Evolutionary conservation across 2,797 vertebrate genomes (phyloP).

Genomic region (Premnoplex brunnescens): DNA sequence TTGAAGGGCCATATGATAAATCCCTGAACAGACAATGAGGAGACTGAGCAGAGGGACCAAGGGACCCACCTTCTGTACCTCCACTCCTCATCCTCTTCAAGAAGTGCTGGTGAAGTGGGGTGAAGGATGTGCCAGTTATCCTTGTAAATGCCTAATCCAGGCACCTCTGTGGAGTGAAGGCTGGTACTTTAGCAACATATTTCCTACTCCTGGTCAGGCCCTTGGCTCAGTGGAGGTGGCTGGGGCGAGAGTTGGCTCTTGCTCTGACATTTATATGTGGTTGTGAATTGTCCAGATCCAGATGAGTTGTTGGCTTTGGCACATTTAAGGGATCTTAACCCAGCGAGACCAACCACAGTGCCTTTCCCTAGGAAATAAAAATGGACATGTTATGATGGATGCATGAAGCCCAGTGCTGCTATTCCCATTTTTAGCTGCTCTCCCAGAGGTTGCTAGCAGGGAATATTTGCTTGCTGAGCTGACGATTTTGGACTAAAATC

Average conservation of each 20-base stretch:
- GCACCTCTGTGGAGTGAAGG: neutral
- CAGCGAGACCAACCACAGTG: neutral
- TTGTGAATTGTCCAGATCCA: neutral
- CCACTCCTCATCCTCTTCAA: neutral
- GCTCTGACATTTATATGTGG: neutral
- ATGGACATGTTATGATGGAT: accelerated
- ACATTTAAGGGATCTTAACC: neutral
- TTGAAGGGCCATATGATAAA: neutral
- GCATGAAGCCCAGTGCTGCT: neutral
- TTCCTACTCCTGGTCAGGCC: neutral
- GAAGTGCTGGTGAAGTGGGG: neutral
- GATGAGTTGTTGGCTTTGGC: neutral
- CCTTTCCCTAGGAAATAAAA: neutral
- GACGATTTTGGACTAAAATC: neutral
- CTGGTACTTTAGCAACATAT: neutral
- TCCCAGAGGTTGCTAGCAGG: neutral
- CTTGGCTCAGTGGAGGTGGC: neutral
- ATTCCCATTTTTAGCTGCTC: neutral
- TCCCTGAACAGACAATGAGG: neutral
- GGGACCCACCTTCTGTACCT: neutral
- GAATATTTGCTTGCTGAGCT: neutral
- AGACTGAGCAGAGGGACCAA: neutral
- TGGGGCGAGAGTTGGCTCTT: neutral
- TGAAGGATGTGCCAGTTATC: neutral
- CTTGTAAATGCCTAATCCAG: neutral